A percentile compares a stretch with the other conserved stretches of the same genome.
Conservation (phyloP, 2,888 invertebrate genomes). For the Heliothis peltigera region DNA sequence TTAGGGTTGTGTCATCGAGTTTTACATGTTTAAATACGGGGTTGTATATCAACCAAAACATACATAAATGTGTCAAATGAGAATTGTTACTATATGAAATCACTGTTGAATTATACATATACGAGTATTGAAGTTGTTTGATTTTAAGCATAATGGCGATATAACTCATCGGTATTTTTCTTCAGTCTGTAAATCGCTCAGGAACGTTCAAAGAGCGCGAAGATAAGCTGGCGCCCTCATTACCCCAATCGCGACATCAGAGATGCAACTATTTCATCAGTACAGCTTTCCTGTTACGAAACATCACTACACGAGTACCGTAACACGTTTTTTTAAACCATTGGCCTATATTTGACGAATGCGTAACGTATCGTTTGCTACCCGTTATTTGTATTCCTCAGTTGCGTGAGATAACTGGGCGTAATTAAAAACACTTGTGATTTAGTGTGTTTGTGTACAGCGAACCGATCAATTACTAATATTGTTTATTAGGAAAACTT, state of each 20-base stretch:
- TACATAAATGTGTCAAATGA: too few species aligned
- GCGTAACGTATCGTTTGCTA: conserved; percentile 56
- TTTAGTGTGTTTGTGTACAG: conserved; percentile 55
- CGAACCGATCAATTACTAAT: conserved; percentile 50
- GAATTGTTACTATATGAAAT: too few species aligned
- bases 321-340: conserved; percentile 66
- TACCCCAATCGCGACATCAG: conserved; percentile 58
- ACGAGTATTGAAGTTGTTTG: too few species aligned
- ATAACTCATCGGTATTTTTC: conserved; percentile 16
- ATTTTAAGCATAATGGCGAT: conserved; percentile 1
- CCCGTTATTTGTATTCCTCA: conserved; percentile 55
- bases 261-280: conserved; percentile 59
- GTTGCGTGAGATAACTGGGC: conserved; percentile 50
- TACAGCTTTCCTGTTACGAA: conserved; percentile 63
- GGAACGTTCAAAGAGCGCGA: conserved; percentile 31
- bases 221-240: conserved; percentile 55
- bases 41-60: too few species aligned
- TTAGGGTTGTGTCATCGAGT: too few species aligned
- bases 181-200: conserved; percentile 30
- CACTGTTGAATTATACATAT: too few species aligned
- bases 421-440: conserved; percentile 56
- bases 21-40: too few species aligned
- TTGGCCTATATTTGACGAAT: conserved; percentile 67
- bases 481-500: conserved; percentile 49
- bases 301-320: conserved; percentile 54